A percentile compares a stretch with the other conserved stretches of the same genome.
These are phyloP conservation scores for Cephonodes hylas DNA, from an alignment of 2,888 invertebrate species.

Conservation along the genomic window DNA sequence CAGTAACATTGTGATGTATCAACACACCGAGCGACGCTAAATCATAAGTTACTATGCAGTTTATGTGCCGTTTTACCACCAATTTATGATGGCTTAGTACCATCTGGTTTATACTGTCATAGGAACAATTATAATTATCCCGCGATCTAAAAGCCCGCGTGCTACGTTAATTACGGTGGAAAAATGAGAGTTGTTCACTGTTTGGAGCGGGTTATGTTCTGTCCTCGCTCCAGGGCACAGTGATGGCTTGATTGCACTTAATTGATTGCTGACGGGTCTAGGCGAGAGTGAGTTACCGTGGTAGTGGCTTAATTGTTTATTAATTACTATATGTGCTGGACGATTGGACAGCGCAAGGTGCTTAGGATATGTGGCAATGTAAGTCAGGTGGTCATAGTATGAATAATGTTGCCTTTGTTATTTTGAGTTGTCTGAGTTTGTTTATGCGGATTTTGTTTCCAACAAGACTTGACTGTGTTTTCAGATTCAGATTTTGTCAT, in stretches of 20 bases:
- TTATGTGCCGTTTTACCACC: conserved; percentile 18
- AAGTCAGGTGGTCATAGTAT: too few relatives aligned
- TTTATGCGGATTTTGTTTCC: too few relatives aligned
- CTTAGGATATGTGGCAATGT: too few relatives aligned
- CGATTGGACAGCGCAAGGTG: not conserved
- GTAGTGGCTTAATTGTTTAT: conserved; percentile 5
- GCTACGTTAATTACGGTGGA: conserved; percentile 35
- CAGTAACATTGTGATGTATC: not conserved
- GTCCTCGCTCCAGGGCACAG: conserved; percentile 33
- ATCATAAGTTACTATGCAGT: not conserved
- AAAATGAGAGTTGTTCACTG: conserved; percentile 38
- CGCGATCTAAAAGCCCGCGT: not conserved
- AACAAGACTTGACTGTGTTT: too few relatives aligned
- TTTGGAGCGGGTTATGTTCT: conserved; percentile 31
- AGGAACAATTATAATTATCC: conserved; percentile 18
- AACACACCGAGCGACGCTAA: not conserved
- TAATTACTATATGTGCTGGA: not conserved
- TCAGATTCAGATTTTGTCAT: too few relatives aligned
- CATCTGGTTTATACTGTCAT: conserved; percentile 24
- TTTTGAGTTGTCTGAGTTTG: too few relatives aligned
- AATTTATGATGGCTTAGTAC: conserved; percentile 27
- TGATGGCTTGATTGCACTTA: conserved; percentile 50
- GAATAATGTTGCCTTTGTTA: too few relatives aligned
- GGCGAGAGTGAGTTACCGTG: not conserved
- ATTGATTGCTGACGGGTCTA: conserved; percentile 46